Evolutionary conservation across 2,888 invertebrate genomes (phyloP).

Genomic region (Orchesellides sinensis): DNA sequence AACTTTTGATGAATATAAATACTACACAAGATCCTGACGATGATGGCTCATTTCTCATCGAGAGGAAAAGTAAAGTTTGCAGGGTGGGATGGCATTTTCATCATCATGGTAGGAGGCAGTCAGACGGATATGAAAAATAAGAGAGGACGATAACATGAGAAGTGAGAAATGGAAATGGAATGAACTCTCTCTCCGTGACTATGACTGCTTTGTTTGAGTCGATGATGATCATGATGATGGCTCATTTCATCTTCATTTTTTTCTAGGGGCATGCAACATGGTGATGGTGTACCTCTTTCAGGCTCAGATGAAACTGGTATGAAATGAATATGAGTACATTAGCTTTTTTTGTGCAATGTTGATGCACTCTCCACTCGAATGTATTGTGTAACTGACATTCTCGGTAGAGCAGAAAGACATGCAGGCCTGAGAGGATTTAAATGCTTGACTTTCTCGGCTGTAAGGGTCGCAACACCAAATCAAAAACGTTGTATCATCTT

Average conservation of each 20-base stretch:
- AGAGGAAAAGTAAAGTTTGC: conserved; percentile 41
- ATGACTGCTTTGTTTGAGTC: background rate
- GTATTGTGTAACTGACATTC: conserved; percentile 1
- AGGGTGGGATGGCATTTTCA: conserved; percentile 5
- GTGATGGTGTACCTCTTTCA: conserved; percentile 21
- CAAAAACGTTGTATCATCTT: background rate
- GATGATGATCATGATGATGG: conserved; percentile 36
- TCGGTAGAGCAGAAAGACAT: conserved; percentile 14
- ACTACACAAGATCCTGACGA: conserved; percentile 14
- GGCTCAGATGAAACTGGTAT: conserved; percentile 48
- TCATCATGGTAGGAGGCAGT: background rate
- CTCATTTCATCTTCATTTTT: conserved; percentile 9
- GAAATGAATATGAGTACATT: conserved; percentile 44
- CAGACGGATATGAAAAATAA: conserved; percentile 4
- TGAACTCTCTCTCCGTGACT: conserved; percentile 27
- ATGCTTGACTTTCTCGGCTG: conserved; percentile 22
- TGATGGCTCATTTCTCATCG: conserved; percentile 54
- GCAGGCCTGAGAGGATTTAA: background rate
- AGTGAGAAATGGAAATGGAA: conserved; percentile 23
- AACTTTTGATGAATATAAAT: conserved; percentile 34
- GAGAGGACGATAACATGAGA: conserved; percentile 21
- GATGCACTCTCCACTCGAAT: conserved; percentile 29
- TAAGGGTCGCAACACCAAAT: conserved; percentile 25
- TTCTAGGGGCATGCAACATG: background rate
- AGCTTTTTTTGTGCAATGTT: conserved; percentile 51